phyloP scores from a whole-genome alignment of 2,888 invertebrate species.

The Leptinotarsa rubiginosa region DNA sequence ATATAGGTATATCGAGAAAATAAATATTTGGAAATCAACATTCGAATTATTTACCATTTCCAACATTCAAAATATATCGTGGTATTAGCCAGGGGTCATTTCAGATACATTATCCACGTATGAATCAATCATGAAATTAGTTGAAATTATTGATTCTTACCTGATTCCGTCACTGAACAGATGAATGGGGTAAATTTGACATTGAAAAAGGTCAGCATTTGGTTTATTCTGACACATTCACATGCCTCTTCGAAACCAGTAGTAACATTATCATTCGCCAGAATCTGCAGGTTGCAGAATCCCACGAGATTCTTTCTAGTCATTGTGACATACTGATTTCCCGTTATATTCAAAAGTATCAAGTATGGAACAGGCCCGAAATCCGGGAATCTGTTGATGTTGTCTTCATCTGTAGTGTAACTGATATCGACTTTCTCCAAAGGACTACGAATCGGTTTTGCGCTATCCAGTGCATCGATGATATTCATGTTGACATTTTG shows the following conservation, averaged over 20 bases:
- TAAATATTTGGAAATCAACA: no score
- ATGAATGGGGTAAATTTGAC: slow-evolving; percentile 56
- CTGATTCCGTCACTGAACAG: slow-evolving; percentile 51
- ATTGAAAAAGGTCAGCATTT: slow-evolving; percentile 57
- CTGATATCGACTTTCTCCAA: slow-evolving; percentile 60
- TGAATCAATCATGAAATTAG: no score
- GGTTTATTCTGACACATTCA: slow-evolving; percentile 61
- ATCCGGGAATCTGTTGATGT: slow-evolving; percentile 53
- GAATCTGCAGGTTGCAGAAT: slow-evolving; percentile 59
- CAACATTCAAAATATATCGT: not conserved
- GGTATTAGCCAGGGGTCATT: no score
- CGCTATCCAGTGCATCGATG: slow-evolving; percentile 55
- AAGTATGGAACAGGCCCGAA: slow-evolving; percentile 58
- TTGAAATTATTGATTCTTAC: slow-evolving; percentile 48
- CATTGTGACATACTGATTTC: slow-evolving; percentile 54
- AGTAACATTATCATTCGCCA: slow-evolving; percentile 57
- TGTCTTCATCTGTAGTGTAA: slow-evolving; percentile 52
- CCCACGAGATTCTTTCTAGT: slow-evolving; percentile 59
- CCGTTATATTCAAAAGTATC: slow-evolving; percentile 59
- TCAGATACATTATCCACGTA: no score
- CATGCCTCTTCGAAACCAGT: slow-evolving; percentile 56
- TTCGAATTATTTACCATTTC: not conserved
- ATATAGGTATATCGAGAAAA: no score
- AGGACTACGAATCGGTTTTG: slow-evolving; percentile 59
- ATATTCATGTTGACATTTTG: slow-evolving; percentile 62